Evolutionary conservation across 1,140 invertebrate genomes (phyloP), one percentile per base, ranked within the genome.

Genomic region (Ceratina japonica): DNA sequence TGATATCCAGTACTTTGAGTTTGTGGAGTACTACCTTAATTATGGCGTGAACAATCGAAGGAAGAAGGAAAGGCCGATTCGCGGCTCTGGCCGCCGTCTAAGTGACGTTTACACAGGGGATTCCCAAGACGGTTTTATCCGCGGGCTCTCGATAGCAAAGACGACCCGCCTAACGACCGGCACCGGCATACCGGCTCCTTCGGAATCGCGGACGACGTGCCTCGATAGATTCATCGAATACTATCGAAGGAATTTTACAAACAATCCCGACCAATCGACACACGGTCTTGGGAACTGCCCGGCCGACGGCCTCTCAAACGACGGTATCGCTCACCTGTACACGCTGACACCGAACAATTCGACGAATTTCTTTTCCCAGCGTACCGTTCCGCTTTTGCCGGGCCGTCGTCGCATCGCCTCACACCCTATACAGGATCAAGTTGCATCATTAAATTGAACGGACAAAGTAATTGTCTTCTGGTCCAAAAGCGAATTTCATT

Each of bases 201-300:
- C 72, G 84, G 83, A 88, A 86, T 87, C 86, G 86, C 72, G 79
- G 77, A 79, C 90, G 89, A 91, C 90, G 87, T 91, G 91, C 91
- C 90, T 92, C 91, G 87, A 92, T 92, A 92, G 91, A 92, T 92
- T 92, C 91, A 92, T 92, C 91, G 91, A 92, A 92, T 92, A 92
- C 91, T 92, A 92, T 92, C 89, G 91, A 92, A 92, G 82, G 91
- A 92, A 92, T 92, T 91, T 91, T 88, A 84, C 90, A 87, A 92
- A 91, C 88, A 90, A 91, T 91, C 86, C 89, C 87, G 88, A 88
- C 88, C 91, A 90, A 92, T 92, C 90, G 91, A 92, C 91, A 91
- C 87, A 90, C 88, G 79, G 80, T 82, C 86, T 90, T 91, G 91
- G 91, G 91, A 92, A 92, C 91, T 88, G 81, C 82, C 86, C 71